phyloP scores from a whole-genome alignment of 2,888 invertebrate genomes.

The Drosophila mettleri region DNA sequence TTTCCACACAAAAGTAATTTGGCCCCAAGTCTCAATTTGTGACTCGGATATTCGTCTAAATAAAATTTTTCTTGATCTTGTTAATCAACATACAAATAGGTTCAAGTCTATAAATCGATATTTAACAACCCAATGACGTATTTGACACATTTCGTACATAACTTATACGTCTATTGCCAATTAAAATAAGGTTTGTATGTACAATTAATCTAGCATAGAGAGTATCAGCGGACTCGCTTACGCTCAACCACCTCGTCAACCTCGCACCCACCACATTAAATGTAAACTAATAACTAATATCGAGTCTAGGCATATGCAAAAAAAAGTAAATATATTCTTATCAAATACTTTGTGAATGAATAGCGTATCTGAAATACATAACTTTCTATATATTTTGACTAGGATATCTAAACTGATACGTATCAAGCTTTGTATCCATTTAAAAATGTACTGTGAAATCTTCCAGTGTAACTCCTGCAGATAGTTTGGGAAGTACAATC shows the following conservation, averaged over 20 bases:
- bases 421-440: conserved; percentile 48
- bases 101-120: background rate
- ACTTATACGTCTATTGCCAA: background rate
- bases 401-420: background rate
- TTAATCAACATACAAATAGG: conserved; percentile 19
- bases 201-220: background rate
- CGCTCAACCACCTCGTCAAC: no score
- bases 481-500: conserved; percentile 73
- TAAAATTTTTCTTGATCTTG: conserved; percentile 8
- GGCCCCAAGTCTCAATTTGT: background rate
- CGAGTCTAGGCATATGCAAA: background rate
- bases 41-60: conserved; percentile 9
- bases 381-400: background rate
- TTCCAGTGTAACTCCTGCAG: conserved; percentile 79
- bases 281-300: background rate
- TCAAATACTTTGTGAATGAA: background rate
- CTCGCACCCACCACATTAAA: background rate
- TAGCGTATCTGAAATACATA: background rate
- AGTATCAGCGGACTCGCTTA: background rate
- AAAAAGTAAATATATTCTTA: conserved; percentile 1
- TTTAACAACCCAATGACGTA: conserved; percentile 5
- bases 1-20: background rate
- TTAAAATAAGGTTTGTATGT: background rate
- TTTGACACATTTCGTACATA: conserved; percentile 1
- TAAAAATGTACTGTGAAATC: conserved; percentile 56